phyloP scores from a whole-genome alignment of 1,140 invertebrate genomes.

The Hylaeus volcanicus region DNA sequence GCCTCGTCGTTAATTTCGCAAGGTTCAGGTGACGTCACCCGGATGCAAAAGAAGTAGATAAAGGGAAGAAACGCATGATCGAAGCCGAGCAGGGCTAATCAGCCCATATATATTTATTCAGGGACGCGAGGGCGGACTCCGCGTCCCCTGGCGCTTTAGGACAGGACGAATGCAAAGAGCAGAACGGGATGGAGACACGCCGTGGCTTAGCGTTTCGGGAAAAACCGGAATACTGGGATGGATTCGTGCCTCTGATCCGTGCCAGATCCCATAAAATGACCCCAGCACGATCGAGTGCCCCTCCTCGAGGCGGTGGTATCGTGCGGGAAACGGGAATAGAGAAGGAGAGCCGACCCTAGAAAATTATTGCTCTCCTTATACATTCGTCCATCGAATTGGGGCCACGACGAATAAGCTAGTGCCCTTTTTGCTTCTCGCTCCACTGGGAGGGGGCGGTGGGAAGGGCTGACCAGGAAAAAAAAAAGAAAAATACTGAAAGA shows the following conservation, averaged over 20 bases:
- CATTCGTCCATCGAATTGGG: conserved; percentile 70
- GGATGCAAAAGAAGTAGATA: conserved; percentile 52
- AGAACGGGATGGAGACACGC: conserved; percentile 14
- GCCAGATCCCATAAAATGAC: conserved; percentile 79
- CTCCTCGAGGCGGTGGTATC: conserved; percentile 41
- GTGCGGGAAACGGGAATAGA: conserved; percentile 28
- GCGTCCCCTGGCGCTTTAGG: conserved; percentile 44
- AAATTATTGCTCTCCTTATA: conserved; percentile 80
- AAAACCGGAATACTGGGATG: conserved; percentile 71
- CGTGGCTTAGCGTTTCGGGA: conserved; percentile 69
- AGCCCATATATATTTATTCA: conserved; percentile 79
- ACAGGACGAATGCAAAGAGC: conserved; percentile 48
- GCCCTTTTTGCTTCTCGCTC: conserved; percentile 33
- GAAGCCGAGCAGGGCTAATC: conserved; percentile 73
- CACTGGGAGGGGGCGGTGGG: not conserved
- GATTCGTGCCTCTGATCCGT: conserved; percentile 71
- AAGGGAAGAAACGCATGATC: conserved; percentile 65
- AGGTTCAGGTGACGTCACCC: conserved; percentile 42
- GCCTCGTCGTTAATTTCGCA: not conserved
- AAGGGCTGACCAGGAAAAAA: not conserved
- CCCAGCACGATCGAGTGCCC: conserved; percentile 68
- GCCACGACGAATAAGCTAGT: conserved; percentile 51
- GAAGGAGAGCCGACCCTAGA: conserved; percentile 48
- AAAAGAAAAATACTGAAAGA: not conserved
- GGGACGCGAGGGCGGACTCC: conserved; percentile 63